Conservation (phyloP, 2,888 invertebrate genomes). For the Xylocampa areola region DNA sequence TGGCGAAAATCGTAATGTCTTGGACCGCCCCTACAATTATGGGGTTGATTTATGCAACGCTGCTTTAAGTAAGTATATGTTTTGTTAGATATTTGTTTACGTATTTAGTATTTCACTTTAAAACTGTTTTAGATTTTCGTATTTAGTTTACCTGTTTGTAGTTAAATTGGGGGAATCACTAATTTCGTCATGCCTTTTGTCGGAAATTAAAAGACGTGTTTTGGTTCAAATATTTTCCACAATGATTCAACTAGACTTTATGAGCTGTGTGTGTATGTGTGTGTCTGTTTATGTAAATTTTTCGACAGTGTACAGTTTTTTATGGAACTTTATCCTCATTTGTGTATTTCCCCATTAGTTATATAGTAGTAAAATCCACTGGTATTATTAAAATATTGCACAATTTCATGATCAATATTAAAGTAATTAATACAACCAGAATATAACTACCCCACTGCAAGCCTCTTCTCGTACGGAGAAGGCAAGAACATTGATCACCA, state of each 20-base stretch:
- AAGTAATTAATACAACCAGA: too few relatives aligned
- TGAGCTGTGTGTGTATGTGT: too few relatives aligned
- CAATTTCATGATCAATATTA: too few relatives aligned
- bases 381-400: too few relatives aligned
- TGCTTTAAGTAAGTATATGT: slow-evolving; percentile 66
- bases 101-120: slow-evolving; percentile 23
- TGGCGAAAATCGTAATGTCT: slow-evolving; percentile 80
- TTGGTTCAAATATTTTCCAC: slow-evolving; percentile 28
- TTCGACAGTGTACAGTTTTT: slow-evolving; percentile 2
- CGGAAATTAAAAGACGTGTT: slow-evolving; percentile 25
- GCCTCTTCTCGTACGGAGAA: too few relatives aligned
- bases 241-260: slow-evolving; percentile 41
- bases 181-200: slow-evolving; percentile 41
- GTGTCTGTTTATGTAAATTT: slow-evolving; percentile 39
- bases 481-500: too few relatives aligned
- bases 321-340: slow-evolving; percentile 36
- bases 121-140: slow-evolving; percentile 9
- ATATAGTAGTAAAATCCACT: too few relatives aligned
- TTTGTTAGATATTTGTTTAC: slow-evolving; percentile 63
- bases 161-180: slow-evolving; percentile 22
- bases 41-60: slow-evolving; percentile 73
- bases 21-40: slow-evolving; percentile 80
- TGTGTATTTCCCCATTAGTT: background rate
- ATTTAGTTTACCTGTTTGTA: slow-evolving; percentile 13
- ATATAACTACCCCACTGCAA: too few relatives aligned